phyloP scores from a whole-genome alignment of 2,888 invertebrate species.

The Abrostola tripartita region DNA sequence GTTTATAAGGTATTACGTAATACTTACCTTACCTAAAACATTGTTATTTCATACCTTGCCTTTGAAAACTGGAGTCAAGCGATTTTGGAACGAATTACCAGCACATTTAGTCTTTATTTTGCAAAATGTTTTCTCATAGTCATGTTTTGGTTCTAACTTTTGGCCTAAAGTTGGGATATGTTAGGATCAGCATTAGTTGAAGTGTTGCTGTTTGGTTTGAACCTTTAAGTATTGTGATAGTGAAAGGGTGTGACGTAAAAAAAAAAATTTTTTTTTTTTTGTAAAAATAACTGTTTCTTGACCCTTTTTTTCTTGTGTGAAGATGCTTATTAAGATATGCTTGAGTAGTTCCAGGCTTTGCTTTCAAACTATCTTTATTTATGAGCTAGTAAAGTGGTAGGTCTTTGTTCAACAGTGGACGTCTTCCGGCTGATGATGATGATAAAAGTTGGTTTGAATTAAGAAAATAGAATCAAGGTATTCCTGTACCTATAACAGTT shows the following conservation, averaged over 20 bases:
- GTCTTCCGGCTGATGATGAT: no score
- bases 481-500: no score
- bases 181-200: conserved; percentile 12
- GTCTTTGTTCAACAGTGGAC: no score
- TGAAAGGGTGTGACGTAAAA: neutral
- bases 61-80: neutral
- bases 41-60: conserved; percentile 15
- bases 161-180: conserved; percentile 2
- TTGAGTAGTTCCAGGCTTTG: no score
- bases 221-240: neutral
- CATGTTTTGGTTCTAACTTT: conserved; percentile 1
- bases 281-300: no score
- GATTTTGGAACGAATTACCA: neutral
- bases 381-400: no score
- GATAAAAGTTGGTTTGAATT: no score
- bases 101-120: conserved; percentile 7
- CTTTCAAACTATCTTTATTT: no score
- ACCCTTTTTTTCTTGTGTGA: no score
- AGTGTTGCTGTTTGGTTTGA: neutral
- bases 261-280: neutral
- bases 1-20: neutral
- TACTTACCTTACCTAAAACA: neutral
- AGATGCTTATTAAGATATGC: no score
- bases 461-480: no score
- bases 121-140: conserved; percentile 4